These are phyloP conservation scores for Andricus grossulariae DNA, from an alignment of 1,140 invertebrate species.

Conservation along the genomic window DNA sequence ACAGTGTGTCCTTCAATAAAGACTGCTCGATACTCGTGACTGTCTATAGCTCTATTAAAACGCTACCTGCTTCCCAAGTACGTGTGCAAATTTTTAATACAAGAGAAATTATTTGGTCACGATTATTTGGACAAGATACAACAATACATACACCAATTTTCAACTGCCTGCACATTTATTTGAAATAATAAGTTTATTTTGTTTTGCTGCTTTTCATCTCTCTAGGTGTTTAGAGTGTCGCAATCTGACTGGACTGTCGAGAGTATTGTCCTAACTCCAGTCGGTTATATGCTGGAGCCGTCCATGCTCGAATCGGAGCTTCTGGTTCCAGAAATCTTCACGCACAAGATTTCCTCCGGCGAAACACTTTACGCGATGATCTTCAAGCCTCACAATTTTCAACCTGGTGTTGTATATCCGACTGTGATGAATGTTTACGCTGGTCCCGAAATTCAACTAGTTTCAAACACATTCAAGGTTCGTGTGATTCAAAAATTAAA, in stretches of 20 bases:
- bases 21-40: constrained; percentile 91
- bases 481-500: constrained; percentile 36
- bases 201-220: neutral
- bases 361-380: constrained; percentile 93
- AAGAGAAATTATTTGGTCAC: neutral
- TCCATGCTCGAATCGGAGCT: constrained; percentile 78
- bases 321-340: constrained; percentile 85
- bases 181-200: neutral
- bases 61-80: constrained; percentile 85
- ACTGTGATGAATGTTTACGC: constrained; percentile 98
- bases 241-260: constrained; percentile 81
- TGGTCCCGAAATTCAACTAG: constrained; percentile 97
- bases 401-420: constrained; percentile 89
- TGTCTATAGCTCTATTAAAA: constrained; percentile 92
- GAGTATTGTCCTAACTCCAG: constrained; percentile 80
- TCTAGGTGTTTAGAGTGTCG: constrained; percentile 82
- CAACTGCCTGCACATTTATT: neutral
- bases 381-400: constrained; percentile 90
- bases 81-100: constrained; percentile 32
- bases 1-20: constrained; percentile 87
- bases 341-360: constrained; percentile 83
- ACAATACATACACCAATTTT: no score
- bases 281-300: constrained; percentile 84
- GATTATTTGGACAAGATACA: no score
- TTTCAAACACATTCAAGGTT: constrained; percentile 96